Conservation (phyloP, 2,797 vertebrate genomes). For the Sebastolobus alascanus region DNA sequence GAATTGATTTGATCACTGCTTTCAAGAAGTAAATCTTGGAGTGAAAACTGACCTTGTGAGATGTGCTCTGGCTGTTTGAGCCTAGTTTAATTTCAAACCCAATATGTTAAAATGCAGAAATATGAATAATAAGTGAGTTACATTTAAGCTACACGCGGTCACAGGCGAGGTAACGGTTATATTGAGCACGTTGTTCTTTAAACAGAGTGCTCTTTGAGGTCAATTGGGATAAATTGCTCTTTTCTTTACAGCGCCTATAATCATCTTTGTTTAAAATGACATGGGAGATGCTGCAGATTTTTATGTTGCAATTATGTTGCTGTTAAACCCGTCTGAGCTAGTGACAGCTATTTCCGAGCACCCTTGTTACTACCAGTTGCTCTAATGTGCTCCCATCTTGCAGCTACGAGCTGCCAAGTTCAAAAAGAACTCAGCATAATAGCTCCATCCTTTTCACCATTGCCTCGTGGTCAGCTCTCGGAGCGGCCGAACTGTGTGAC, state of each 20-base stretch:
- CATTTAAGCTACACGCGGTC: neutral
- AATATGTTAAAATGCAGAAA: neutral
- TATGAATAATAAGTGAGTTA: neutral
- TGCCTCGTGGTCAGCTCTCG: constrained; percentile 48
- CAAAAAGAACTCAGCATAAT: constrained; percentile 36
- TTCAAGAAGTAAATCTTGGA: neutral
- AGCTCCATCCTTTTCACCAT: constrained; percentile 34
- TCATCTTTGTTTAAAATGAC: neutral
- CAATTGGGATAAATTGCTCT: neutral
- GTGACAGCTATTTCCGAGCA: neutral
- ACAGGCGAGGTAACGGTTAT: neutral
- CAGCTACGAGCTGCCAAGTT: constrained; percentile 21
- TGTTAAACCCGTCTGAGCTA: neutral
- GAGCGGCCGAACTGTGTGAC: constrained; percentile 60
- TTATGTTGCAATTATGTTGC: neutral
- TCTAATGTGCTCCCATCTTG: neutral
- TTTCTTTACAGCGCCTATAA: neutral
- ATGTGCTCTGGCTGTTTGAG: neutral
- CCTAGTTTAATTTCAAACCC: neutral
- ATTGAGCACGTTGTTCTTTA: neutral
- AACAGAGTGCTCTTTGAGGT: neutral
- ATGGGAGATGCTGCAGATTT: neutral
- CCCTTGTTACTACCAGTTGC: constrained; percentile 8
- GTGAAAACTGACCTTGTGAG: neutral
- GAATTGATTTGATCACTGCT: neutral